Base-by-base conservation (phyloP, 2,113 vertebrate genomes). In the Bambusicola thoracicus region DNA sequence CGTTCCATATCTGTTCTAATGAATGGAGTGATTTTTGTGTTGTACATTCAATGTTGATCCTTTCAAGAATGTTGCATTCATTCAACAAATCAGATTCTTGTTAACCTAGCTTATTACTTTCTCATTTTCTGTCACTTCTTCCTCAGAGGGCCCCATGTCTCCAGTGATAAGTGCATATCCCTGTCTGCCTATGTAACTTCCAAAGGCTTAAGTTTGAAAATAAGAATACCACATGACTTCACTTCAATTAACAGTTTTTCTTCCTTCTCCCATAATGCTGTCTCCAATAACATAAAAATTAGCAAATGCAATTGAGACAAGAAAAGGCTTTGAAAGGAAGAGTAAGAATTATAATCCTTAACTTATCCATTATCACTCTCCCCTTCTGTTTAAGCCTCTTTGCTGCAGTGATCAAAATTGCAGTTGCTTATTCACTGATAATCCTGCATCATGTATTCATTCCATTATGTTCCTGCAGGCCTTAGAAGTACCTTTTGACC, bases 401-500 rank as follows among this genome's bases (percentile, higher is more conserved):
- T 81, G 81, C 70, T 44, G 61, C 86, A 81, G 22, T 68, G 73
- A 79, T 84, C 75, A 72, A 72, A 91, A 46, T 53, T 81, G 69
- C 53, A n/a, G 44, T 79, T 87, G 69, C 53, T 93, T 74, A 73
- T 41, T 62, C 67, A 82, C 38, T 72, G 69, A 81, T 95, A 89
- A 93, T 67, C 72, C 61, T 79, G 34, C 13, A 76, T 75, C 34
- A 18, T 40, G 46, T 76, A 84, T 72, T 75, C 66, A 81, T 72
- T 69, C 44, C 56, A 38, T 94, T 96, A 41, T 96, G 96, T 94
- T 69, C 41, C 90, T 87, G 53, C 70, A 89, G 91, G 91, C 79
- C 48, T 59, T 41, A 15, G 65, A 94, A 94, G 56, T 92, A 91
- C 88, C 75, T 94, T 94, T 81, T 81, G 91, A 91, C 88, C 67